Evolutionary conservation across 2,797 vertebrate genomes (phyloP).

Genomic region (Chaetodon trifasciatus): DNA sequence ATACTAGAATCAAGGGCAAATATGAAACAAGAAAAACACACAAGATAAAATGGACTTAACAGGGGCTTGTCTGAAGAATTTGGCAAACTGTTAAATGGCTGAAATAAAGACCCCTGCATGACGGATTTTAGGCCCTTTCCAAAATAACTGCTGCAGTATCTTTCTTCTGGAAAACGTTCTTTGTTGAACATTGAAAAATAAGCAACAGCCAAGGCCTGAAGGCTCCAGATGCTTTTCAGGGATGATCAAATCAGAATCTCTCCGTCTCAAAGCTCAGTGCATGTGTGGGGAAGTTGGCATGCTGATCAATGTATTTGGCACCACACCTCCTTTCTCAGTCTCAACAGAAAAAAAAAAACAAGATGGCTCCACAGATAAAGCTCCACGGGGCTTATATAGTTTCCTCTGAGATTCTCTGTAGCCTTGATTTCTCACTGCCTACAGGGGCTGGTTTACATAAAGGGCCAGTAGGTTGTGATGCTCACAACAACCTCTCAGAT

Average conservation of each 20-base stretch:
- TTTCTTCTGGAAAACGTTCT: conserved; percentile 26
- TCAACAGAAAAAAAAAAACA: conserved; percentile 40
- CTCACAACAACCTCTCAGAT: not conserved
- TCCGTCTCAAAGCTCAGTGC: conserved; percentile 44
- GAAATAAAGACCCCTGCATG: conserved; percentile 1
- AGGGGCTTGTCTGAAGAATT: conserved; percentile 1
- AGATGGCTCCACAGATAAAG: conserved; percentile 33
- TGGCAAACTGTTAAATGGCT: conserved; percentile 3
- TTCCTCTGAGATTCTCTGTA: conserved; percentile 2
- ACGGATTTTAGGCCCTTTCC: not conserved
- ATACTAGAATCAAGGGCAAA: conserved; percentile 6
- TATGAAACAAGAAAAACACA: conserved; percentile 19
- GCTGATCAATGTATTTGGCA: conserved; percentile 42
- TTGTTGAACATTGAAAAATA: conserved; percentile 28
- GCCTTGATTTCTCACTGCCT: conserved; percentile 14
- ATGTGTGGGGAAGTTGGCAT: conserved; percentile 51
- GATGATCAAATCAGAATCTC: conserved; percentile 65
- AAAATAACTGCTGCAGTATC: conserved; percentile 17
- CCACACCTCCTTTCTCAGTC: conserved; percentile 40
- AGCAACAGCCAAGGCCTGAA: conserved; percentile 9
- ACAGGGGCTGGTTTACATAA: not conserved
- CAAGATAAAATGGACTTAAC: conserved; percentile 21
- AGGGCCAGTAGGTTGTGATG: not conserved
- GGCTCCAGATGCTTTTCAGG: conserved; percentile 62
- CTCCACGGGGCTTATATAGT: conserved; percentile 8